Evolutionary conservation across 2,113 vertebrate species (phyloP), one percentile per base, ranked within the genome.

Genomic region (Barbus barbus): DNA sequence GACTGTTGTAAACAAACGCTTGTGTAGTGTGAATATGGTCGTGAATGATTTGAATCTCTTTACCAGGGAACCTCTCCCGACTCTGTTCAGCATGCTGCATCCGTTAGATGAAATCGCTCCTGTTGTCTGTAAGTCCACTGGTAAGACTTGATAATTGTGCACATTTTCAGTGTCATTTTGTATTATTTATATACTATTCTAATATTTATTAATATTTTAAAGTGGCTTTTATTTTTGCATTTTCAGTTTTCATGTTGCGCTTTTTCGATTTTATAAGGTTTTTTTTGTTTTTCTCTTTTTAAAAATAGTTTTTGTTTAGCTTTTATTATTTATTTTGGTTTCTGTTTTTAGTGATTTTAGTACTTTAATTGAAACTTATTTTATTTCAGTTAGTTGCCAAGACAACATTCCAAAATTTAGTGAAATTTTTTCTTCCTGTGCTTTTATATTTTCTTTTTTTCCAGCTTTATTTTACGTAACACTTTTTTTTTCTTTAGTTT

Each of bases 81-180:
- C 96, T 0, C 91, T 99, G 89, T 99, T 99, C 93, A 99, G 97
- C 91, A 98, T 99, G 97, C 90, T 99, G 48, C 97, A 99, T 87
- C 97, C 97, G 0, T 91, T 99, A 78, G 97, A 99, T 91, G 97
- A 99, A 91, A 97, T 99, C 56, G 96, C 97, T 8, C 98, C 98
- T 56, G 91, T 98, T 9, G 92, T 99, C 61, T 98, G 93, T 92
- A 97, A 95, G 90, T 95, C 96, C 77, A 90, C 95, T 95, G 96
- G 97, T 99, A 93, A 56, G 92, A 48, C 41, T 11, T 26, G 1
- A 73, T 3, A 73, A 73, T 14, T 26, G 61, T 7, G 13, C 24
- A 51, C 26, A 7, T 65, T 31, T 2, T 67, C 1, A 67, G 31
- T 67, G 8, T 36, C 9, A 20, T 67, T 67, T 67, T 36, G 63